Base-by-base conservation (phyloP, 2,888 invertebrate genomes). In the Baccha elongata region DNA sequence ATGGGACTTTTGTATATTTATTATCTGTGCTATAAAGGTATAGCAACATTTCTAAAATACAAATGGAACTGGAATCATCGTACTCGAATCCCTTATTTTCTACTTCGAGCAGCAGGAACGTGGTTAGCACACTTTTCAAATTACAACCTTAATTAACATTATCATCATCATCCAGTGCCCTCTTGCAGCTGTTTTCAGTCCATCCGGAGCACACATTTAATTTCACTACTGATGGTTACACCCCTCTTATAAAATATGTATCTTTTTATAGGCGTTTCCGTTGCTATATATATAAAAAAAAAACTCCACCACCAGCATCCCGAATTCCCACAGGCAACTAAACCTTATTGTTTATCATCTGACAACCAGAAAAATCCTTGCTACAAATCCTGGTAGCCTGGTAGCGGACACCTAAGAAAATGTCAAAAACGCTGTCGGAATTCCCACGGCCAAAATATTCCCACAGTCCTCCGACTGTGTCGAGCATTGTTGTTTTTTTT, bases 381-480 rank as follows among this genome's bases (percentile, higher is more conserved):
- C 64, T 83, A 32, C 35, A 3, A 52, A 42, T 88, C 87, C 89
- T 90, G 90, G 69, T 87, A 86, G 88, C 90, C 90, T 89, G 88
- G 87, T 89, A 86, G 76, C 75, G 87, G 87, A 89, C 90, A 90
- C 91, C 90, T 90, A 86, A 86, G 88, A 88, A 88, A 88, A 87
- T 88, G 86, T 89, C 89, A 87, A 90, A 90, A 90, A 89, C 90
- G 89, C 88, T 89, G 87, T 89, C 89, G 89, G 89, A 90, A 90
- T 90, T 90, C 90, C 90, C 90, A 90, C 90, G 90, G 89, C 89
- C 88, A 88, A 87, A 88, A 89, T 90, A 89, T 89, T 89, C 89
- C 89, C 89, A 89, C 90, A 89, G 87, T 88, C 86, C 86, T 86
- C 53, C 29, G 17, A 11, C 50, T 32, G 4, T 69, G 68, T 81